Conservation (phyloP, 2,113 vertebrate species). For the Bos indicus region DNA sequence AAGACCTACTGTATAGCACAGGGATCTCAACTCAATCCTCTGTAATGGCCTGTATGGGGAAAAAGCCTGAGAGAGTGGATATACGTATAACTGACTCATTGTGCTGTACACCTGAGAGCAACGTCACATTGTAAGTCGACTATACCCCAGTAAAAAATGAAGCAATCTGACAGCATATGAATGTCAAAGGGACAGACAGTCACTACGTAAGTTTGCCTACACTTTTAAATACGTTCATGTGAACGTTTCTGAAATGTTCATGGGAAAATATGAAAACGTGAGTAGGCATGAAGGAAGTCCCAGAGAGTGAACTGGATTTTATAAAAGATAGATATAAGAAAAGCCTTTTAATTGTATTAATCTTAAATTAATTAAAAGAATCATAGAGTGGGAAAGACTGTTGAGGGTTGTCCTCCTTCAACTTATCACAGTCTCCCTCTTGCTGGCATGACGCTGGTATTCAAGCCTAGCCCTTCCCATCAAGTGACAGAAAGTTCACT, state of each 20-base stretch:
- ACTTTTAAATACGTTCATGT: background rate
- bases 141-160: background rate
- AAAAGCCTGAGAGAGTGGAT: background rate
- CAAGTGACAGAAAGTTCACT: background rate
- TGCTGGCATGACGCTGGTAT: background rate
- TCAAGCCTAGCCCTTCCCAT: background rate
- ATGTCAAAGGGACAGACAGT: background rate
- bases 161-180: background rate
- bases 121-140: background rate
- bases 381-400: background rate
- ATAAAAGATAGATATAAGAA: background rate
- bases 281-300: background rate
- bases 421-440: background rate
- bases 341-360: background rate
- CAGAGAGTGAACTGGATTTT: background rate
- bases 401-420: background rate
- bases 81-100: background rate
- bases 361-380: background rate
- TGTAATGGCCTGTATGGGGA: background rate
- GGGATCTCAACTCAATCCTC: background rate
- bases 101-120: background rate
- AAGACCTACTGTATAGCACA: background rate
- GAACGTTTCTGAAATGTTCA: background rate
- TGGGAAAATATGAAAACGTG: background rate
- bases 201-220: background rate